Percentiles rank a stretch among this genome's conserved stretches.
These are phyloP conservation scores for Cotesia vestalis DNA, from an alignment of 1,140 invertebrate species.

Conservation along the genomic window DNA sequence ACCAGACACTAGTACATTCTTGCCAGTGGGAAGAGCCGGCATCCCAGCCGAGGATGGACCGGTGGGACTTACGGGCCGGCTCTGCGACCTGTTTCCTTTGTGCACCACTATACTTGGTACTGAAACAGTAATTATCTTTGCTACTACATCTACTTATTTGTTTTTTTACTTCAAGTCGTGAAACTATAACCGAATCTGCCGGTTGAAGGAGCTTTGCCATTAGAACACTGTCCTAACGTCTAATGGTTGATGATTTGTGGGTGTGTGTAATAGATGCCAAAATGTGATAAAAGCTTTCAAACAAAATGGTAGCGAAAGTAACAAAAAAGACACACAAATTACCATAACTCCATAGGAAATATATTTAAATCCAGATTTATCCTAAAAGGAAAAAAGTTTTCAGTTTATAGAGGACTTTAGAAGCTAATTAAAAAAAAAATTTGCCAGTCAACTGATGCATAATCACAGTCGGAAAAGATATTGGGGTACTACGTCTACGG, in stretches of 20 bases:
- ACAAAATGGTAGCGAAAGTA: too few species aligned
- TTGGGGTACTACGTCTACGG: not conserved
- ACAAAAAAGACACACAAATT: not conserved
- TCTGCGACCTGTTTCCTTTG: slow-evolving; percentile 57
- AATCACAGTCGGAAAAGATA: not conserved
- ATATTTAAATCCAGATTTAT: slow-evolving; percentile 2
- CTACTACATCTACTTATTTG: not conserved
- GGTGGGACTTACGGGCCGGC: slow-evolving; percentile 58
- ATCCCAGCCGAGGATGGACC: slow-evolving; percentile 58
- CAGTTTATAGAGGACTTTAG: not conserved
- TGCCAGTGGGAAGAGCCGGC: slow-evolving; percentile 60
- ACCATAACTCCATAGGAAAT: not conserved
- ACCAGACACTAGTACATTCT: slow-evolving; percentile 55
- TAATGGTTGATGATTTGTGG: too few species aligned
- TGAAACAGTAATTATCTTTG: slow-evolving; percentile 47
- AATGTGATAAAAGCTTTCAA: too few species aligned
- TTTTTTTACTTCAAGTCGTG: not conserved
- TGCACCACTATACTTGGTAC: slow-evolving; percentile 65
- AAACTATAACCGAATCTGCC: not conserved
- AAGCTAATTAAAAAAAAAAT: not conserved
- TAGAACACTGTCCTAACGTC: not conserved
- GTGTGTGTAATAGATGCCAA: too few species aligned
- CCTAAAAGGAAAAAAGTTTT: slow-evolving; percentile 9
- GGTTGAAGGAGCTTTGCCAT: not conserved
- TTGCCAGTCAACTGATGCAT: not conserved